phyloP scores from a whole-genome alignment of 2,888 invertebrate genomes.

The Frankliniella fusca region DNA sequence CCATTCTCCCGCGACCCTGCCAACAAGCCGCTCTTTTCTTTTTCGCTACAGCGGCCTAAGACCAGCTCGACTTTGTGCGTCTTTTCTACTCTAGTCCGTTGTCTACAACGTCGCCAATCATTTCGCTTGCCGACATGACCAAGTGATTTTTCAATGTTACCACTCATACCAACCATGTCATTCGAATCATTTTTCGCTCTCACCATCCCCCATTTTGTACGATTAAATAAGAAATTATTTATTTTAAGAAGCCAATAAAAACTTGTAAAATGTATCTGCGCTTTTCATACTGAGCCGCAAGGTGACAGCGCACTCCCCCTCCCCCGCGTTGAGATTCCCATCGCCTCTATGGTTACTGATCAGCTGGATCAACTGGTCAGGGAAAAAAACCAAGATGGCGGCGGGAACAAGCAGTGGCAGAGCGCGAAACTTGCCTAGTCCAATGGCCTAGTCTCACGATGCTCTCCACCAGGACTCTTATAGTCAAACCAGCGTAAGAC shows the following conservation, averaged over 20 bases:
- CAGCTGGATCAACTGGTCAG: too few species aligned
- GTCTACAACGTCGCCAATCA: neutral
- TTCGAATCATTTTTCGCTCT: neutral
- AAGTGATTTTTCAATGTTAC: neutral
- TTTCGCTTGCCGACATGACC: neutral
- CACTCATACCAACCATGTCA: neutral
- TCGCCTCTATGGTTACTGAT: too few species aligned
- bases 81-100: neutral
- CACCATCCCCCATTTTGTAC: neutral
- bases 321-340: too few species aligned
- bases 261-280: neutral
- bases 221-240: neutral
- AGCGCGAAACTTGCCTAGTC: too few species aligned
- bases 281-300: neutral
- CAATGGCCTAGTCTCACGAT: too few species aligned
- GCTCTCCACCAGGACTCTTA: too few species aligned
- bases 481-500: too few species aligned
- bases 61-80: neutral
- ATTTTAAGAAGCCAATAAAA: neutral
- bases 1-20: neutral
- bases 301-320: too few species aligned
- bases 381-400: too few species aligned
- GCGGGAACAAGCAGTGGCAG: too few species aligned
- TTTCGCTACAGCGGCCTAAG: neutral
- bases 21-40: neutral